Percentiles rank a stretch among this genome's conserved stretches.
Evolutionary conservation across 2,888 invertebrate species (phyloP).

Genomic region (Tanaodytes sp.): DNA sequence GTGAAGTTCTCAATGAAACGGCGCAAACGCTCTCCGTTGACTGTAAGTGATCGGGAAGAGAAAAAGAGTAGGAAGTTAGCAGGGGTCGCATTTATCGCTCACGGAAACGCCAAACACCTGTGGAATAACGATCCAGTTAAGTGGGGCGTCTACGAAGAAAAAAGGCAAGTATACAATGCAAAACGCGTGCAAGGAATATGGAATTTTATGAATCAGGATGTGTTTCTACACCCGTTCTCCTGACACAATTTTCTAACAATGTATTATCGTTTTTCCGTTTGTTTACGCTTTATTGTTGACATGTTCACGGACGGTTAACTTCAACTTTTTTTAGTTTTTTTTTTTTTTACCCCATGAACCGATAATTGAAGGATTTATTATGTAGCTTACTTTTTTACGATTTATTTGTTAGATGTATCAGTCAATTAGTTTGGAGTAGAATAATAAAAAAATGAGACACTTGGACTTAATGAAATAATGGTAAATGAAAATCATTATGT

Average conservation of each 20-base stretch:
- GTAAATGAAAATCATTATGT: no score
- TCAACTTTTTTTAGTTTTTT: no score
- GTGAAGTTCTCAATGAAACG: slow-evolving; percentile 55
- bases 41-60: slow-evolving; percentile 65
- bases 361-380: no score
- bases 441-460: no score
- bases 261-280: no score
- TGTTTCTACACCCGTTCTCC: slow-evolving; percentile 43
- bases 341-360: no score
- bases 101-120: slow-evolving; percentile 73
- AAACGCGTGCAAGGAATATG: slow-evolving; percentile 57
- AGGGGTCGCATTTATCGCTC: slow-evolving; percentile 71
- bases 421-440: no score
- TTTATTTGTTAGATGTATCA: no score
- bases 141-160: slow-evolving; percentile 68
- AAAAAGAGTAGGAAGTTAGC: slow-evolving; percentile 68
- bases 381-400: no score
- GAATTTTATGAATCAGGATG: slow-evolving; percentile 51
- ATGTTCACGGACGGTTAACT: not conserved
- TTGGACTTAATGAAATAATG: no score
- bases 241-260: slow-evolving; percentile 48
- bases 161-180: slow-evolving; percentile 64
- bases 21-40: slow-evolving; percentile 58
- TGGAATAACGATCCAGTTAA: slow-evolving; percentile 71
- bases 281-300: not conserved